These are phyloP conservation scores for Conistra vaccinii DNA, from an alignment of 2,888 invertebrate species.

Conservation along the genomic window DNA sequence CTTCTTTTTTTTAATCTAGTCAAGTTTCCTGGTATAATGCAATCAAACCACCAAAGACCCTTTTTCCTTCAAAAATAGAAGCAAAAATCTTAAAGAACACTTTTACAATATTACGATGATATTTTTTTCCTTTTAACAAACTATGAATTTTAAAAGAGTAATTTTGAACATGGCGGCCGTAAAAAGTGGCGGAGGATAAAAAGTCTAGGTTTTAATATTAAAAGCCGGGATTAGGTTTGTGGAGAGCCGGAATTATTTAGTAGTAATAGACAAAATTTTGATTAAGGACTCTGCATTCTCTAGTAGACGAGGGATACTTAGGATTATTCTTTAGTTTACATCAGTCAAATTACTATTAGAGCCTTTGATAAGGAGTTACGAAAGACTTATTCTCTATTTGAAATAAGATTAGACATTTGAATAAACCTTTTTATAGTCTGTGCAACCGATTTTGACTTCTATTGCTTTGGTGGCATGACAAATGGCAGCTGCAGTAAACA, in stretches of 20 bases:
- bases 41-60: conserved; percentile 10
- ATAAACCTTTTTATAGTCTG: too few species aligned
- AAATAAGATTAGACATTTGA: too few species aligned
- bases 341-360: neutral
- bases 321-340: neutral
- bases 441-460: too few species aligned
- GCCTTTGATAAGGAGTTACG: neutral
- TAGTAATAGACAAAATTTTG: conserved; percentile 26
- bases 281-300: conserved; percentile 18
- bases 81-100: conserved; percentile 30
- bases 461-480: too few species aligned
- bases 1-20: neutral
- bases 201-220: conserved; percentile 40
- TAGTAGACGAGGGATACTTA: neutral
- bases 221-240: conserved; percentile 51
- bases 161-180: conserved; percentile 46
- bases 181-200: conserved; percentile 34
- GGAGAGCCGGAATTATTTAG: conserved; percentile 57
- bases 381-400: too few species aligned
- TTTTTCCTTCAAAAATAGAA: conserved; percentile 27
- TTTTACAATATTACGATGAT: conserved; percentile 37
- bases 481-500: too few species aligned
- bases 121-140: conserved; percentile 51
- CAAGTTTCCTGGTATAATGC: conserved; percentile 9
- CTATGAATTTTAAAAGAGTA: conserved; percentile 62